Evolutionary conservation across 2,888 invertebrate species (phyloP).

Genomic region (Eubasilissa splendida): DNA sequence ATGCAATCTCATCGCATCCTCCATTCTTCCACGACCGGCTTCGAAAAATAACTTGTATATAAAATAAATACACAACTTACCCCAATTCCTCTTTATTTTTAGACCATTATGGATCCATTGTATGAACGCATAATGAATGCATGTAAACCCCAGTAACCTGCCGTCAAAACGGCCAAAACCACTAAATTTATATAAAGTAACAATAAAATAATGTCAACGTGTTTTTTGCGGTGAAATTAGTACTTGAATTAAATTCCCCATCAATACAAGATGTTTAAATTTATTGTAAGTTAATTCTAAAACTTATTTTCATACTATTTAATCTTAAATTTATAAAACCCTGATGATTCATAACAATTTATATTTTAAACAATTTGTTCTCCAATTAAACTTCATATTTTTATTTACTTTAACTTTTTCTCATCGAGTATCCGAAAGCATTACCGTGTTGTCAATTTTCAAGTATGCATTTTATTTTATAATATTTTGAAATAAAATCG

Average conservation of each 20-base stretch:
- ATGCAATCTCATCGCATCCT: no score
- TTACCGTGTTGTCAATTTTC: no score
- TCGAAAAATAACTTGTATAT: no score
- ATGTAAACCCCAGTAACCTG: not conserved
- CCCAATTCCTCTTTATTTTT: not conserved
- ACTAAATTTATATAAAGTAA: not conserved
- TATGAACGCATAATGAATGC: not conserved
- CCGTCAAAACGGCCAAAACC: not conserved
- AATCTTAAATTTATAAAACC: not conserved
- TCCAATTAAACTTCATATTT: no score
- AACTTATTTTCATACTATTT: not conserved
- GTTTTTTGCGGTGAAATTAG: not conserved
- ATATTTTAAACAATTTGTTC: no score
- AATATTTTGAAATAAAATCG: no score
- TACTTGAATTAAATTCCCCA: not conserved
- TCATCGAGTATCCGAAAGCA: no score
- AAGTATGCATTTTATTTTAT: no score
- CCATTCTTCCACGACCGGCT: no score
- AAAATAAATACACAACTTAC: not conserved
- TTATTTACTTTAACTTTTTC: no score
- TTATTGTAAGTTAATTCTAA: not conserved
- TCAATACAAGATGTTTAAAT: constrained; percentile 4
- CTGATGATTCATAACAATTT: no score
- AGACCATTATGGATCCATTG: no score
- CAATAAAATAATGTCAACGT: constrained; percentile 1